Percentiles rank a stretch among this genome's conserved stretches.
Conservation (phyloP, 2,113 vertebrate species). For the Peromyscus californicus region DNA sequence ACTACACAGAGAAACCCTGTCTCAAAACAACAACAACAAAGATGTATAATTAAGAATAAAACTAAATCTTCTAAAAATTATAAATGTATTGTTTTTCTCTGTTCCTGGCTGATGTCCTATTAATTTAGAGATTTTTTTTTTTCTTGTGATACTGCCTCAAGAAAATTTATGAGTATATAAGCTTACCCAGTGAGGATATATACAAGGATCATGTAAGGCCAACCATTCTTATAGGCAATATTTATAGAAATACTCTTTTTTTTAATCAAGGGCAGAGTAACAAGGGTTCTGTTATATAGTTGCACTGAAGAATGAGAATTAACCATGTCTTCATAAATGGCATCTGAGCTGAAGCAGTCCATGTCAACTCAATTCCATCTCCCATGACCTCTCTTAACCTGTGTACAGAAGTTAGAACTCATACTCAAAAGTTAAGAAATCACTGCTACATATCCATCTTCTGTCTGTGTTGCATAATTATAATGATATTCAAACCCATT, state of each 20-base stretch:
- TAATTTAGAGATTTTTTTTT: not conserved
- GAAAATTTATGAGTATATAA: not conserved
- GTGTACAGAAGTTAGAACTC: not conserved
- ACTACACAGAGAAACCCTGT: too few species aligned
- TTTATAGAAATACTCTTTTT: not conserved
- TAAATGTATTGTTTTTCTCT: not conserved
- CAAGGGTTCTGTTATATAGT: not conserved
- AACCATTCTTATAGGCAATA: not conserved
- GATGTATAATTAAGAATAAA: not conserved
- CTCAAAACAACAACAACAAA: too few species aligned
- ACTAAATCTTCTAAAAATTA: not conserved
- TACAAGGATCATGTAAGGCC: not conserved
- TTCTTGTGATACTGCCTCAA: not conserved
- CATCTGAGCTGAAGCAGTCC: not conserved
- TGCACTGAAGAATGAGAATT: not conserved
- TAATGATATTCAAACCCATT: not conserved
- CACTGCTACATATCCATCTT: not conserved
- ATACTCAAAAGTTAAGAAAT: not conserved
- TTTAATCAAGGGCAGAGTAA: not conserved
- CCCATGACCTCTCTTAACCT: not conserved
- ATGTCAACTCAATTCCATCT: not conserved
- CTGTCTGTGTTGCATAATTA: not conserved
- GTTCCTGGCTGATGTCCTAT: not conserved
- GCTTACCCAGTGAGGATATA: not conserved
- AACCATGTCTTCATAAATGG: not conserved